Conservation (phyloP, 2,113 vertebrate genomes). For the Pan troglodytes region NHGRI_mPanTro3-v2.1_pri NC_072409.2:32014501-32015000, state of each 20-base stretch:
- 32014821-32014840: neutral
- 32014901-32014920: neutral
- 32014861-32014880: neutral
- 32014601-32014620: neutral
- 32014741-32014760: neutral
- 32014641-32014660: neutral
- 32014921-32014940: neutral
- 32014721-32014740: neutral
- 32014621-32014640: neutral
- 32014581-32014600: neutral
- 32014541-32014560: neutral
- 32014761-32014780: neutral
- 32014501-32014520: slow-evolving; percentile 61
- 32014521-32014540: neutral
- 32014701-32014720: neutral
- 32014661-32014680: neutral
- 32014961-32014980: slow-evolving; percentile 30
- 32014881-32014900: neutral
- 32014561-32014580: neutral
- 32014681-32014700: neutral
- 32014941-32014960: neutral
- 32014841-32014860: neutral
- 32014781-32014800: slow-evolving; percentile 8
- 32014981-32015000: neutral
- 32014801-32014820: neutral